Base-by-base conservation (phyloP, 2,888 invertebrate genomes). In the Prostheceraeus crozeri region DNA sequence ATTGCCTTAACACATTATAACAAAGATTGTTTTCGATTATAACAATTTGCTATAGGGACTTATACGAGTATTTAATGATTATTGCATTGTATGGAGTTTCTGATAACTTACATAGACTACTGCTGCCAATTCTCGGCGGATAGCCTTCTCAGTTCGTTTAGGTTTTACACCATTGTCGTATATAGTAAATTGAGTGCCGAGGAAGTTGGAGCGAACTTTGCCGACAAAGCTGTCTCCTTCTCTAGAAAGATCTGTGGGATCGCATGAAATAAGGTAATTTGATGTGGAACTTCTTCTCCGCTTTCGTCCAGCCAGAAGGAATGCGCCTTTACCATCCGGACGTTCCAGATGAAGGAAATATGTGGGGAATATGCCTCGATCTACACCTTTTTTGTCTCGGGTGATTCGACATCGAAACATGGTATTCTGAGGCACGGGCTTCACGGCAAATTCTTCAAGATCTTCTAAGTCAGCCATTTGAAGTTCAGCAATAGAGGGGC, bases 201-300 rank as follows among this genome's bases (percentile, higher is more conserved):
- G 81, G 4, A 96, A 81, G 78, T 98, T 98, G 21, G 93, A 91
- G 57, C 96, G 82, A 55, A 98, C 80, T 77, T 98, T 98, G 35
- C 94, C 96, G 21, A 91, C 85, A 76, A 85, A 98, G 2, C 91
- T 86, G 69, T 93, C 90, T 0, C 89, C 93, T 35, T 84, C 85
- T 46, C 94, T 82, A 0, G 90, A 89, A 65, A 98, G 78, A 79
- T 98, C 94, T 0, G 94, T 96, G 0, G 96, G 91, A 77, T 98
- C 98, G 6, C 89, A 89, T 3, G 94, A 93, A 69, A 98, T 89
- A 57, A 98, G 81, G 76, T 98, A 98, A 79, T 98, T 98, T 54
- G 94, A 93, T 1, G 98, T 98, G 40, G 91, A 84, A 69, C 93
- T 94, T 80, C 94, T 93, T 82, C 99, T 99, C 52, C 98, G 82